phyloP scores from a whole-genome alignment of 2,888 invertebrate genomes.

The Tipula helvola region DNA sequence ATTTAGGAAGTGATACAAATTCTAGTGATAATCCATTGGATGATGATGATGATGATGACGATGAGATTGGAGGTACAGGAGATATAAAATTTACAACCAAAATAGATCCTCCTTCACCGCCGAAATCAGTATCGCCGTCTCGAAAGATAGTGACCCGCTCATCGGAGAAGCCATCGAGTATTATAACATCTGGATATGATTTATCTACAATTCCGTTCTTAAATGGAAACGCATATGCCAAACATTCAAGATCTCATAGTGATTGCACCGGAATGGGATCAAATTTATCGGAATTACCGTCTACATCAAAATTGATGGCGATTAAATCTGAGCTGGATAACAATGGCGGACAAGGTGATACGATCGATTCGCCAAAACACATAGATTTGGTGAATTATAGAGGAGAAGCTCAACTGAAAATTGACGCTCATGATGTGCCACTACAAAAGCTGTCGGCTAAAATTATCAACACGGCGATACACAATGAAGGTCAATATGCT shows the following conservation, averaged over 20 bases:
- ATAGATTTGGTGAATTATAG: neutral
- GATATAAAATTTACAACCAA: neutral
- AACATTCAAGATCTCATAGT: constrained; percentile 21
- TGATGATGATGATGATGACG: neutral
- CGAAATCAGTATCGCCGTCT: neutral
- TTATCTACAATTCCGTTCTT: constrained; percentile 11
- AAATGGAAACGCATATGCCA: constrained; percentile 12
- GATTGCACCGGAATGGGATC: constrained; percentile 19
- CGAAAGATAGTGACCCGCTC: neutral
- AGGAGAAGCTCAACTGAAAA: neutral
- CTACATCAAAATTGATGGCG: neutral
- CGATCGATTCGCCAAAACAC: neutral
- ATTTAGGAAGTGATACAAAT: constrained; percentile 18
- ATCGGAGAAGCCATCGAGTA: neutral
- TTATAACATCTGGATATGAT: constrained; percentile 10
- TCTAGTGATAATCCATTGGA: constrained; percentile 19
- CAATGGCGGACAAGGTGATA: neutral
- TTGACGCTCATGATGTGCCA: neutral
- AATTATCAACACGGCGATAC: constrained; percentile 22
- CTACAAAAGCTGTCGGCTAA: constrained; percentile 18
- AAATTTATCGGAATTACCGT: constrained; percentile 8
- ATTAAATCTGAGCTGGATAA: neutral
- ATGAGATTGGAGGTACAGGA: neutral
- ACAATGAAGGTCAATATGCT: constrained; percentile 74
- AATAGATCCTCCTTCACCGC: neutral